Percentiles rank a stretch among this genome's conserved stretches.
phyloP scores from a whole-genome alignment of 2,113 vertebrate species.

The Menura novaehollandiae region DNA sequence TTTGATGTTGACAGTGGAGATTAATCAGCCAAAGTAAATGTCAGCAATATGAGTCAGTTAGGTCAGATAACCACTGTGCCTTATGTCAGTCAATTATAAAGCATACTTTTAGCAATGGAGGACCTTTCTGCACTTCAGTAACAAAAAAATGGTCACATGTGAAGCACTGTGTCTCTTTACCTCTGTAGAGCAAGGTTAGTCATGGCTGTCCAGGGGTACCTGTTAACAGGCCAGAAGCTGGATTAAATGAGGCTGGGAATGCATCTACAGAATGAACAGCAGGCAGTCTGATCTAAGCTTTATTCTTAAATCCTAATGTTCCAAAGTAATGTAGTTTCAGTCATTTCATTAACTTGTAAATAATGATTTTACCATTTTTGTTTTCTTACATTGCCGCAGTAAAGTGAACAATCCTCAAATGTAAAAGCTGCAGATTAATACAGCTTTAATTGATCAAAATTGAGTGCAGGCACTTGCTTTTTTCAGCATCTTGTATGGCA shows the following conservation, averaged over 20 bases:
- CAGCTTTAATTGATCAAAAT: conserved; percentile 58
- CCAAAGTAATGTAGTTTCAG: not conserved
- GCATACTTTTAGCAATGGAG: not conserved
- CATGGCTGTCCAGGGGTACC: not conserved
- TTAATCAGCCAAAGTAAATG: conserved; percentile 11
- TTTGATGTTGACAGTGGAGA: not conserved
- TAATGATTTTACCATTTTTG: conserved; percentile 23
- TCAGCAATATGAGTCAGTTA: not conserved
- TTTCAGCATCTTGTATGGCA: conserved; percentile 49
- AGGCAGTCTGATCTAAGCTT: not conserved
- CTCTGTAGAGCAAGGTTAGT: not conserved
- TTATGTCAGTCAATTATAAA: not conserved
- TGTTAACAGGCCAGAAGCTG: not conserved
- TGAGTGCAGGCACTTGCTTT: conserved; percentile 42
- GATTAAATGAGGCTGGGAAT: not conserved
- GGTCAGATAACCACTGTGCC: conserved; percentile 3
- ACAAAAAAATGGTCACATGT: not conserved
- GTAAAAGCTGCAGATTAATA: conserved; percentile 43
- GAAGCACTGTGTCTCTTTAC: not conserved
- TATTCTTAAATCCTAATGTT: not conserved
- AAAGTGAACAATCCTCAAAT: conserved; percentile 44
- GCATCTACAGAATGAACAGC: not conserved
- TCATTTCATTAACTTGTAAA: conserved; percentile 28
- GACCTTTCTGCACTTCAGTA: not conserved
- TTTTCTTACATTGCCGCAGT: conserved; percentile 2